Conservation (phyloP, 1,140 invertebrate genomes). For the Drosophila quadrilineata region DNA sequence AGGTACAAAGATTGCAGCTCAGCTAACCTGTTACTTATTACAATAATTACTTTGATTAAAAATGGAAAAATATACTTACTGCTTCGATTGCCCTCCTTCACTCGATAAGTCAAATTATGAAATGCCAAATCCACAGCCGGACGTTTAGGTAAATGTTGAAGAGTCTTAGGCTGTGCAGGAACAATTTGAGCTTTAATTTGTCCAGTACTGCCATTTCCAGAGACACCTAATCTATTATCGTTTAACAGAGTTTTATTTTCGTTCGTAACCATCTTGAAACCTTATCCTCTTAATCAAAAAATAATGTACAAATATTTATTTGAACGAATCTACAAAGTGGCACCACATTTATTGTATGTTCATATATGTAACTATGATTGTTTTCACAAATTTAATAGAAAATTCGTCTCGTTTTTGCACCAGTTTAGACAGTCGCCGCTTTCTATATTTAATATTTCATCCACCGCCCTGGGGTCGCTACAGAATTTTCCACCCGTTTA, state of each 20-base stretch:
- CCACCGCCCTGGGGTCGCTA: conserved; percentile 50
- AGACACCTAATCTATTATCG: conserved; percentile 78
- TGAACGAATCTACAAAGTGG: neutral
- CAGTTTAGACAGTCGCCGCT: conserved; percentile 15
- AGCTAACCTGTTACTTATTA: neutral
- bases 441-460: conserved; percentile 49
- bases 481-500: conserved; percentile 67
- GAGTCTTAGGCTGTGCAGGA: conserved; percentile 87
- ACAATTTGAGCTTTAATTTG: conserved; percentile 74
- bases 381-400: no score
- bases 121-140: conserved; percentile 94
- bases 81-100: conserved; percentile 90
- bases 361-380: conserved; percentile 1
- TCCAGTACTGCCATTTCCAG: conserved; percentile 36
- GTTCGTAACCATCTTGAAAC: conserved; percentile 78
- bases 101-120: conserved; percentile 91
- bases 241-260: conserved; percentile 82
- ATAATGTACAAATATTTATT: neutral
- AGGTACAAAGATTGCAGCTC: neutral
- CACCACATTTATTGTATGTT: neutral
- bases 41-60: no score
- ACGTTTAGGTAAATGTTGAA: conserved; percentile 91
- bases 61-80: conserved; percentile 90
- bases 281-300: conserved; percentile 5
- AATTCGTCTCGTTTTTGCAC: conserved; percentile 5